Percentiles rank a stretch among this genome's conserved stretches.
phyloP scores from a whole-genome alignment of 37 sponge, comb jelly and placozoan species.

The Eunapius fragilis region DNA sequence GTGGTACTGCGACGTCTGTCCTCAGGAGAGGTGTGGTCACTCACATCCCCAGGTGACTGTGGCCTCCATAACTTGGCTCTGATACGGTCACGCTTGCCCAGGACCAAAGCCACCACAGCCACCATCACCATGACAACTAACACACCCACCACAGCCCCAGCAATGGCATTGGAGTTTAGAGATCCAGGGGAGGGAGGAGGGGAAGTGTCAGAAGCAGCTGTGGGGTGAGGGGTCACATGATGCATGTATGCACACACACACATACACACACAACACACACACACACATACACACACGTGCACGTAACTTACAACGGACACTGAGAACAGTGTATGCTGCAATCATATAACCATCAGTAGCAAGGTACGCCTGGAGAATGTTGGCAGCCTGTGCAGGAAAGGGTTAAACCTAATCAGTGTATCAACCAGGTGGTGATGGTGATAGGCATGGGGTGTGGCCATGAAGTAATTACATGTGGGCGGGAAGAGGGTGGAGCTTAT shows the following conservation, averaged over 20 bases:
- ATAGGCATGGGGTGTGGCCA: no score
- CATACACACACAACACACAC: conserved; percentile 14
- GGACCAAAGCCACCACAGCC: no score
- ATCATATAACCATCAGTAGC: background rate
- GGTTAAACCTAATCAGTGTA: background rate
- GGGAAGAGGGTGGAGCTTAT: no score
- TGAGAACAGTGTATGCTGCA: background rate
- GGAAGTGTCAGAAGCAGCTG: no score
- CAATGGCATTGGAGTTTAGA: no score
- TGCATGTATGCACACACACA: background rate
- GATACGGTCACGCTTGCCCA: background rate
- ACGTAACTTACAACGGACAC: conserved; percentile 16
- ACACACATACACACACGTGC: background rate
- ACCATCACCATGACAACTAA: no score
- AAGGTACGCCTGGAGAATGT: conserved; percentile 6
- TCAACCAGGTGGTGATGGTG: no score
- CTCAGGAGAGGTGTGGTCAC: no score
- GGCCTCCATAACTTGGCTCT: conserved; percentile 56
- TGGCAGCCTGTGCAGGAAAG: conserved; percentile 16
- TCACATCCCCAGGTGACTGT: background rate
- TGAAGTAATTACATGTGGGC: background rate
- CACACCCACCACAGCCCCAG: no score
- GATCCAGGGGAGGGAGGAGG: no score
- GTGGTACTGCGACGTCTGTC: no score
- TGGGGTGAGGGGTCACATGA: no score